Base-by-base conservation (phyloP, 92 coral and sea anemone species). In the Palythoa caribaeorum region DNA sequence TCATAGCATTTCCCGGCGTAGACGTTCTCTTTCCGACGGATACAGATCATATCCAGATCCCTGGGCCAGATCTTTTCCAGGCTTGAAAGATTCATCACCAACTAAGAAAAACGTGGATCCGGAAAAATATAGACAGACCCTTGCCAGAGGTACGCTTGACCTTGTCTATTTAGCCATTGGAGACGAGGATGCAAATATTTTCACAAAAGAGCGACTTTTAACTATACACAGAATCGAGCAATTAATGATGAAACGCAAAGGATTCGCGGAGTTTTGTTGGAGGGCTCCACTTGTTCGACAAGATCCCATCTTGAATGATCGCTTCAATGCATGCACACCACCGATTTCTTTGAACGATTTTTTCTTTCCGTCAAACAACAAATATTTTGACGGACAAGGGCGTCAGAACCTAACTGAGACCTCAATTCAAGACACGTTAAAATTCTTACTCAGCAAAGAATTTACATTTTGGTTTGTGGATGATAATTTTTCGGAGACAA, bases 391-490 rank as follows among this genome's bases (percentile, higher is more conserved):
- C 38, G 91, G 91, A 3, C 75, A 57, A 44, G 87, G 88, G 38
- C 68, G 85, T 8, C 48, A 54, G 53, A 90, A 92, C 51, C 85
- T 95, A 11, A 92, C 96, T 8, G 71, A 86, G n/a, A 69, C 28
- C 8, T 62, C 96, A 9, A 95, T 95, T 51, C 48, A 81, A 5
- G 59, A 90, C 11, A 95, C 91, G 38, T 50, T 97, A n/a, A 80
- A 38, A 9, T 92, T 89, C 57, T 91, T 97, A 2, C 95, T 92
- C 35, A 95, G 94, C 16, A 91, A 92, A 78, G 86, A 85, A 3
- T 95, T 91, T 38, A 90, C 95, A 0, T 97, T 89, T 75, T 94
- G 97, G 94, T 97, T 90, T 75, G 99, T 97, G 9, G 96, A 94
- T 73, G 91, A 89, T 21, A 81, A 92, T 16, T 97, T 93, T 84